Evolutionary conservation across 2,113 vertebrate species (phyloP).

Genomic region (Trogon melanurus): DNA sequence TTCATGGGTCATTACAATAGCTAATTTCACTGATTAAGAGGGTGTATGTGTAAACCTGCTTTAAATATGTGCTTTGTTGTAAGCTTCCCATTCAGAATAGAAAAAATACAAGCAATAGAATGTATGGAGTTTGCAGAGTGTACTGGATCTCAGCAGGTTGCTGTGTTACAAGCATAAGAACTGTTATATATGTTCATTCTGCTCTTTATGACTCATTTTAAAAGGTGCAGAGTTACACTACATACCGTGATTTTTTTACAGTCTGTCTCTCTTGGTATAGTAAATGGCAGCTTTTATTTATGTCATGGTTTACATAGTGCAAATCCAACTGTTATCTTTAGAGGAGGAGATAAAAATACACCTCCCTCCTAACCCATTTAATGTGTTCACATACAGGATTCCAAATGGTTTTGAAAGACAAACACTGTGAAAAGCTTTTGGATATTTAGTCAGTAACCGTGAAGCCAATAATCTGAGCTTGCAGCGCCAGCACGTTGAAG

Average conservation of each 20-base stretch:
- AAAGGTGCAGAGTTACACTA: background rate
- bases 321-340: background rate
- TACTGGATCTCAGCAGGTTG: background rate
- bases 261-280: background rate
- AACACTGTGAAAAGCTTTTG: background rate
- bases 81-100: background rate
- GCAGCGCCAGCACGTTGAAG: rapidly evolving
- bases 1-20: background rate
- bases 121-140: background rate
- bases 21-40: background rate
- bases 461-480: background rate
- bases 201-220: background rate
- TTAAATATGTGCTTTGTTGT: background rate
- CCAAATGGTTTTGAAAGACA: background rate
- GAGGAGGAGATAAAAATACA: background rate
- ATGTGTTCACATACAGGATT: background rate
- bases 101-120: background rate
- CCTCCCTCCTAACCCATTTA: background rate
- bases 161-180: background rate
- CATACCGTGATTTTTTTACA: background rate
- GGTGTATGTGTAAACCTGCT: background rate
- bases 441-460: background rate
- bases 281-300: background rate
- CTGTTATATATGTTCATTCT: background rate
- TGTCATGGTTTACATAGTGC: background rate